Conservation (phyloP, 2,113 vertebrate species). For the Corythornis madagascariensis region DNA sequence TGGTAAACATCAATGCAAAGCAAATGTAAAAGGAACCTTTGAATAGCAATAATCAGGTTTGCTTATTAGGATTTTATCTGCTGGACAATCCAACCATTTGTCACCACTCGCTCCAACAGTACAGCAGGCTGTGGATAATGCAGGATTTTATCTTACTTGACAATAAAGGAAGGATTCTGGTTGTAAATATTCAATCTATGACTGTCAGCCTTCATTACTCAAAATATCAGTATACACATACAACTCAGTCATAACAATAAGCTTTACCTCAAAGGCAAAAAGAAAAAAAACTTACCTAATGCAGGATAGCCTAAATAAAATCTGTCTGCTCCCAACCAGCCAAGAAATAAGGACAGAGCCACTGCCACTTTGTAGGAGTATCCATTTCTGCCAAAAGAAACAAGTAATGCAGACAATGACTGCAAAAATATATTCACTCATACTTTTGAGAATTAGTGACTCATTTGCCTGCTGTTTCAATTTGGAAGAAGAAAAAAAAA, state of each 20-base stretch:
- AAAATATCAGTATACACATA: background rate
- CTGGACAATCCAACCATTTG: background rate
- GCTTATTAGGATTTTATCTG: slow-evolving; percentile 19
- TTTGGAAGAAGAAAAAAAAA: background rate
- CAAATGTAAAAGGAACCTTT: background rate
- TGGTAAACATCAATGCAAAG: background rate
- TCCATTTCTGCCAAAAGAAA: slow-evolving; percentile 82
- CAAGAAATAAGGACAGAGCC: slow-evolving; percentile 94
- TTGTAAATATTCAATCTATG: background rate
- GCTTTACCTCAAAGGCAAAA: background rate
- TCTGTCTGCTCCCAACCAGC: slow-evolving; percentile 96
- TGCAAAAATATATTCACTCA: slow-evolving; percentile 30
- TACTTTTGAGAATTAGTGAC: slow-evolving; percentile 38
- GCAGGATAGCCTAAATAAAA: slow-evolving; percentile 98
- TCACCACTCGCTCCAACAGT: background rate
- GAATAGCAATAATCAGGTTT: background rate
- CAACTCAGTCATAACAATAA: background rate
- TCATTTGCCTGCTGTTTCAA: slow-evolving; percentile 40
- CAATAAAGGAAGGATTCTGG: background rate
- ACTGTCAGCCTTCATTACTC: background rate
- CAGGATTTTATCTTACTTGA: slow-evolving; percentile 8
- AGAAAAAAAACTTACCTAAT: slow-evolving; percentile 82
- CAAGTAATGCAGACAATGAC: slow-evolving; percentile 18
- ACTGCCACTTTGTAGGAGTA: slow-evolving; percentile 98
- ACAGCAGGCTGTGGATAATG: background rate